Percentiles rank a stretch among this genome's conserved stretches.
phyloP scores from a whole-genome alignment of 2,888 invertebrate genomes.

The Itoplectis maculator region DNA sequence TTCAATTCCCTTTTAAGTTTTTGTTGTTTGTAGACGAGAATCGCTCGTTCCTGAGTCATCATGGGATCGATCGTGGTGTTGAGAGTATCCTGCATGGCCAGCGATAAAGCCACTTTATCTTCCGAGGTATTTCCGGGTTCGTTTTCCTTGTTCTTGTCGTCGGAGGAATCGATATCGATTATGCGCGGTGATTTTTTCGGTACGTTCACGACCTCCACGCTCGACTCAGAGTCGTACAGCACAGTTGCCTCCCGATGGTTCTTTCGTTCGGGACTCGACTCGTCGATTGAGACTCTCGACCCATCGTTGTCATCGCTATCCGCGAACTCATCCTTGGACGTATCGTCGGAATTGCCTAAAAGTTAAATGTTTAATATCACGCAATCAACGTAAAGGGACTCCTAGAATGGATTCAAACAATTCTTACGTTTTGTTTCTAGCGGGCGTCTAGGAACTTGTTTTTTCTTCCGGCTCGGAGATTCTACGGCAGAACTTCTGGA shows the following conservation, averaged over 20 bases:
- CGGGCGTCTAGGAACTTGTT: neutral
- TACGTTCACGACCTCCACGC: neutral
- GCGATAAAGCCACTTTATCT: slow-evolving; percentile 54
- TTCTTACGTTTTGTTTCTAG: neutral
- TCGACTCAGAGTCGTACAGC: neutral
- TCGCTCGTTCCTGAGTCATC: slow-evolving; percentile 74
- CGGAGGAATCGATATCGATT: neutral
- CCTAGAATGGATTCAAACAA: neutral
- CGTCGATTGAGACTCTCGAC: neutral
- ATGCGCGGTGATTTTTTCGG: neutral
- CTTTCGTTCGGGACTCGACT: neutral
- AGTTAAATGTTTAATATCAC: too few species aligned
- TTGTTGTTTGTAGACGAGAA: slow-evolving; percentile 70
- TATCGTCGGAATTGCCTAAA: neutral
- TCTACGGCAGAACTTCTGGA: neutral
- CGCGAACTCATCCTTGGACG: neutral
- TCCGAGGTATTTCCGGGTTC: neutral
- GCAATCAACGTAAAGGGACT: too few species aligned
- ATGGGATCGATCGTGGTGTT: slow-evolving; percentile 73
- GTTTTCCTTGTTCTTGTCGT: neutral
- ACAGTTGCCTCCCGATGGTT: neutral
- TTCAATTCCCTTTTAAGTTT: slow-evolving; percentile 70
- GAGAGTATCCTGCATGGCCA: slow-evolving; percentile 72
- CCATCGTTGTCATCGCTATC: neutral
- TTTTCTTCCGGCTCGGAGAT: neutral